phyloP scores from a whole-genome alignment of 30 jellyfish, hydroid and myxozoan species.

The Phacellophora camtschatica region DNA sequence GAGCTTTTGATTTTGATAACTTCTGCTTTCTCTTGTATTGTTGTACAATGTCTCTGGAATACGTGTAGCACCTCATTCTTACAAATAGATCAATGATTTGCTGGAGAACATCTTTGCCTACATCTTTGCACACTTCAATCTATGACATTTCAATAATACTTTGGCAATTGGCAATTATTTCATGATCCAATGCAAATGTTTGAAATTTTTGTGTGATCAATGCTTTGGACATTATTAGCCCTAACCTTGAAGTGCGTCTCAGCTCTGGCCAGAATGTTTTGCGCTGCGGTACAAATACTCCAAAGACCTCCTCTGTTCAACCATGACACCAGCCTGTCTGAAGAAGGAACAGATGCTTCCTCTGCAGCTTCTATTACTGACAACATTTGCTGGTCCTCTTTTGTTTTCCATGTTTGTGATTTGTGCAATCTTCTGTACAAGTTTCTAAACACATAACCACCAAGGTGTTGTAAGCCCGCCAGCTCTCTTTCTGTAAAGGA shows the following conservation, averaged over 20 bases:
- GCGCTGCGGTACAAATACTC: slow-evolving; percentile 18
- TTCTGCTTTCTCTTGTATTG: background rate
- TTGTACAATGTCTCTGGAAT: background rate
- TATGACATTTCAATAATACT: background rate
- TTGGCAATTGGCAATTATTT: background rate
- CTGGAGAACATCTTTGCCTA: background rate
- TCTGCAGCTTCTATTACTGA: slow-evolving; percentile 24
- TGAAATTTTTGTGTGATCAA: background rate
- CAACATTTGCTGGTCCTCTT: slow-evolving; percentile 15
- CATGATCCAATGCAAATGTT: background rate
- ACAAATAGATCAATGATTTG: background rate
- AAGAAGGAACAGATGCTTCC: background rate
- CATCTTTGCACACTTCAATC: background rate
- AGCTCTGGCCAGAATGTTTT: slow-evolving; percentile 15
- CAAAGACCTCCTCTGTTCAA: slow-evolving; percentile 30
- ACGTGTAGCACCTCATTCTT: background rate
- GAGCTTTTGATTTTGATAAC: background rate
- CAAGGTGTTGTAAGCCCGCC: slow-evolving; percentile 9
- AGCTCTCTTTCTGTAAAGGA: slow-evolving; percentile 13
- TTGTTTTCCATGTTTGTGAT: slow-evolving; percentile 17
- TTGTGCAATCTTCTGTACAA: slow-evolving; percentile 1
- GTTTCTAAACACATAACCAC: slow-evolving; percentile 24
- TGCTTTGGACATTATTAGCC: slow-evolving; percentile 2
- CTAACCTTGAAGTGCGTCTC: slow-evolving; percentile 18
- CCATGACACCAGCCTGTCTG: slow-evolving; percentile 27